These are phyloP conservation scores for Edolisoma coerulescens DNA, from an alignment of 2,113 vertebrate species.

Conservation along the genomic window DNA sequence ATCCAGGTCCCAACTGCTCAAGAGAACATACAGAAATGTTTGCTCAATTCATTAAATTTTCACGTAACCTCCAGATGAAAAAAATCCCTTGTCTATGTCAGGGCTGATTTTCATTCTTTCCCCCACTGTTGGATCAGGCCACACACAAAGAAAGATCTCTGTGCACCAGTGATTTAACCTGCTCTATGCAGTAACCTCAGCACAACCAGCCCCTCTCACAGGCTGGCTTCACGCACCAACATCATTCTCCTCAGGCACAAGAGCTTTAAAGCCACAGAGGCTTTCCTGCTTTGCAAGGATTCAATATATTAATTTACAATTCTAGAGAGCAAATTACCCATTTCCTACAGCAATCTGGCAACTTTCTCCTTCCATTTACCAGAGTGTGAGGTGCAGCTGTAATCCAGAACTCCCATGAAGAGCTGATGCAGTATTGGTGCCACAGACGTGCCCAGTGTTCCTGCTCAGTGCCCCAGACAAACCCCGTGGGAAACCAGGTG, in stretches of 20 bases:
- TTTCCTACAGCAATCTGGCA: not conserved
- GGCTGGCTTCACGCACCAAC: not conserved
- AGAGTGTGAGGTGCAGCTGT: not conserved
- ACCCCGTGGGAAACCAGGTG: not conserved
- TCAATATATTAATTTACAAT: not conserved
- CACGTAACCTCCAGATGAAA: not conserved
- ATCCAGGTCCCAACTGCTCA: not conserved
- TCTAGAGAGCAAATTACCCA: not conserved
- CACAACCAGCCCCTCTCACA: no score
- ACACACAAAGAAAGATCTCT: not conserved
- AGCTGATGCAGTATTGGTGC: not conserved
- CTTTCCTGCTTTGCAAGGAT: not conserved
- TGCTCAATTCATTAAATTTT: not conserved
- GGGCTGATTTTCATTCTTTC: not conserved
- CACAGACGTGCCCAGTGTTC: not conserved
- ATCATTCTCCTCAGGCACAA: not conserved
- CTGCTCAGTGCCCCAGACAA: not conserved
- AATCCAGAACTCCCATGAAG: not conserved
- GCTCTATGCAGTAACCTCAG: accelerated
- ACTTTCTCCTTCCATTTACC: not conserved
- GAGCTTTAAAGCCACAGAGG: not conserved
- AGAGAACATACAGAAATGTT: not conserved
- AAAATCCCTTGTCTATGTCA: accelerated
- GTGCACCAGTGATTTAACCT: not conserved
- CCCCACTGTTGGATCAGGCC: not conserved